Evolutionary conservation across 2,797 vertebrate genomes (phyloP).

Genomic region (Acanthis flammea): DNA sequence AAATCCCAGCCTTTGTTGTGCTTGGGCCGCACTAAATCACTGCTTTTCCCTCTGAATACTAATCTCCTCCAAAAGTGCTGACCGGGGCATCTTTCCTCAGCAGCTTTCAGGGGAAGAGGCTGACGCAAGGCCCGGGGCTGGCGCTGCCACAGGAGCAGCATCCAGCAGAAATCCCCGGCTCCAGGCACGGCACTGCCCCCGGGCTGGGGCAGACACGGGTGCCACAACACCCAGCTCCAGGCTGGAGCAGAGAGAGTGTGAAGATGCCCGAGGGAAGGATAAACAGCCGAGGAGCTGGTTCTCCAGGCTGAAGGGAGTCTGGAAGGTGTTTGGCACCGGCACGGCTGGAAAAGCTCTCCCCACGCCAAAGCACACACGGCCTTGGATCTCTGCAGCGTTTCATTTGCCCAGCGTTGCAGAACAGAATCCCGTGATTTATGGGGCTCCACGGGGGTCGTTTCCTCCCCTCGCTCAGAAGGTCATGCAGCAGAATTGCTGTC

Average conservation of each 20-base stretch:
- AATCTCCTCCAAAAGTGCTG: conserved; percentile 45
- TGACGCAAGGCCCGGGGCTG: background rate
- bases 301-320: background rate
- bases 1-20: conserved; percentile 47
- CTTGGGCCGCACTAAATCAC: conserved; percentile 34
- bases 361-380: conserved; percentile 54
- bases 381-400: background rate
- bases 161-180: background rate
- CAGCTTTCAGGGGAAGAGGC: background rate
- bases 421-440: background rate
- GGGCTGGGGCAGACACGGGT: no score
- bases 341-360: conserved; percentile 45
- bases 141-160: background rate
- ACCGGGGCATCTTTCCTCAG: background rate
- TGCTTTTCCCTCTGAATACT: conserved; percentile 15
- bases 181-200: no score
- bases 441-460: background rate
- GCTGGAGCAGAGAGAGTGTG: fast-evolving
- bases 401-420: background rate
- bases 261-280: background rate
- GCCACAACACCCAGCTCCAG: fast-evolving
- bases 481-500: background rate
- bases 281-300: background rate
- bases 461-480: background rate
- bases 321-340: conserved; percentile 23